Evolutionary conservation across 1,140 invertebrate genomes (phyloP), one percentile per base, ranked within the genome.

Genomic region (Scaptomyza pallida): DNA sequence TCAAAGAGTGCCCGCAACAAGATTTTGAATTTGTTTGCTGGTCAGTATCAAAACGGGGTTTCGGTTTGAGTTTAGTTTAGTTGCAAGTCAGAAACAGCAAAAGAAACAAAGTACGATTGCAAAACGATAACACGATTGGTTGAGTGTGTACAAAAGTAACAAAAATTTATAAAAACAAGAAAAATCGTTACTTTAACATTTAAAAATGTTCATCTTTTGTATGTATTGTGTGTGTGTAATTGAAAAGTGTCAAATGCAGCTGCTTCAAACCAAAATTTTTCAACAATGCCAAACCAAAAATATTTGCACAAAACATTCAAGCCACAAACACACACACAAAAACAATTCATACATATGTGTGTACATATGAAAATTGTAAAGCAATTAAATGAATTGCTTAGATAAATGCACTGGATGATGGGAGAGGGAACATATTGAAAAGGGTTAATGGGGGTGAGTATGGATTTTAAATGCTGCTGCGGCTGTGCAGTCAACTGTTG

Each of bases 351-450:
- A 56, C 13, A 33, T n/a, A n/a, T n/a, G n/a, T n/a, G n/a, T 45
- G 40, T 19, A 43, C 60, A 79, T 72, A 75, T 81, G 82, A 73
- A 86, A 88, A 86, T 88, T 75, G 82, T 65, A 74, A 86, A 81
- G 82, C 81, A 86, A 86, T 88, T 86, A 88, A 86, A 81, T 81
- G 70, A 86, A 86, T 86, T 86, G 77, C 73, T 86, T 88, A 88
- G 77, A 81, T 75, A 72, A 68, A 52, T 56, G 65, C 44, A 21
- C 35, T 26, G 48, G 40, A 8, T 30, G 6, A 30, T 30, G 26
- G 10, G 17, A 54, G 19, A 12, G 40, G 37, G n/a, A 23, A 9
- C 2, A 15, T 23, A 60, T 17, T 9, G n/a, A 33, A 17, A n/a
- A 37, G 3, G 37, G 30, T 35, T 12, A 30, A 30, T 3, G 23